Conservation (phyloP, 1,140 invertebrate genomes). For the Aphis gossypii region DNA sequence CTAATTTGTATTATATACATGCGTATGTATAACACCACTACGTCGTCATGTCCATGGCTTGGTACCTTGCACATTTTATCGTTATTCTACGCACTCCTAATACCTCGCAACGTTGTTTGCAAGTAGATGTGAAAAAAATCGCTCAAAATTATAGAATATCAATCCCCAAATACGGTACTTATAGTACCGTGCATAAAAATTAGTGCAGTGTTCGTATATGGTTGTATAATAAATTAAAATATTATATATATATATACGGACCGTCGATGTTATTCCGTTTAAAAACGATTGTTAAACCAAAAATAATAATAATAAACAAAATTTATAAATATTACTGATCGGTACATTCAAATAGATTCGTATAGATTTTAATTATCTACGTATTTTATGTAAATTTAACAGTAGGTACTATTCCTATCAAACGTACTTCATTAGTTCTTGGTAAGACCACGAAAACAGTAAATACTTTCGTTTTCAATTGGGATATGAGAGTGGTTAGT, state of each 20-base stretch:
- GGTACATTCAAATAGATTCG: background rate
- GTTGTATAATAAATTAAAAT: background rate
- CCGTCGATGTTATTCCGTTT: too few species aligned
- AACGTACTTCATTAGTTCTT: background rate
- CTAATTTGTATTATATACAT: background rate
- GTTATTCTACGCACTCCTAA: background rate
- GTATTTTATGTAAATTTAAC: too few species aligned
- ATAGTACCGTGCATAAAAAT: background rate
- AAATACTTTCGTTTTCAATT: background rate
- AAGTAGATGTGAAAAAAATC: background rate
- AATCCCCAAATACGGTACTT: too few species aligned
- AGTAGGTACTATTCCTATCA: too few species aligned
- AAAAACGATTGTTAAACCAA: too few species aligned
- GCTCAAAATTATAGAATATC: too few species aligned
- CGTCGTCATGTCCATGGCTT: background rate
- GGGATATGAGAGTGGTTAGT: background rate
- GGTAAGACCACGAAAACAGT: background rate
- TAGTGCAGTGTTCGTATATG: background rate
- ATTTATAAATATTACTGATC: background rate
- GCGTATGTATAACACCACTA: background rate
- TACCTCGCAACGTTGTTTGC: background rate
- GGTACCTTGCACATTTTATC: background rate
- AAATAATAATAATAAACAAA: too few species aligned
- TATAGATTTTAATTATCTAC: background rate
- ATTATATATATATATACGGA: background rate